Evolutionary conservation across 2,888 invertebrate genomes (phyloP), one percentile per base, ranked within the genome.

Genomic region (Encarsia formosa): DNA sequence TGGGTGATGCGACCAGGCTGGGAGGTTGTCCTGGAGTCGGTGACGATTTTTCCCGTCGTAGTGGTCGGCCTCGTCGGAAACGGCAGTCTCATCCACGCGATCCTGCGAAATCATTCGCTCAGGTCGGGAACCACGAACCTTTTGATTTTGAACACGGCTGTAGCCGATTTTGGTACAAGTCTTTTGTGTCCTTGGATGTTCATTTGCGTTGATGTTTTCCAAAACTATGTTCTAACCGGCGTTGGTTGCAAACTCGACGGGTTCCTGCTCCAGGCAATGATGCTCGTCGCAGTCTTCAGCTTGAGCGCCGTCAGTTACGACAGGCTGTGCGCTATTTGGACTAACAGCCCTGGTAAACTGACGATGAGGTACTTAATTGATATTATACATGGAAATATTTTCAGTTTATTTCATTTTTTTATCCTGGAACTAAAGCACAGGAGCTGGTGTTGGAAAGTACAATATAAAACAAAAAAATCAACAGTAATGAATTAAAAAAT

Each of bases 271-370:
- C 88, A 86, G 38, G 77, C 85, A 0, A 77, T 88, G 44, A 77
- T 91, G 2, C 75, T 92, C 44, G 83, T 88, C 3, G 86, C 87
- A 39, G 87, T 91, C 0, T 81, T 87, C 54, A 90, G 87, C 51
- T 78, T 92, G 52, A 83, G 87, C 29, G 80, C 85, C 19, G 86
- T 92, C 0, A 89, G 88, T 43, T 90, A 89, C 65, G 91, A 92
- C 67, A 80, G 92, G 18, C 76, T 92, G 20, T 87, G 89, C 3
- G 88, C 88, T 6, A 88, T 92, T 34, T n/a, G n/a, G n/a, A n/a
- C 86, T 86, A 63, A 65, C 19, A 61, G 61, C 23, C 47, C 60
- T 2, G 62, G 63, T 16, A 64, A 64, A 53, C 40, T 66, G 43
- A 56, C 64, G 5, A 45, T 23, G 32, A 59, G 62, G 64, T 66